These are phyloP conservation scores for Achlya flavicornis DNA, from an alignment of 2,888 invertebrate genomes.

Conservation along the genomic window DNA sequence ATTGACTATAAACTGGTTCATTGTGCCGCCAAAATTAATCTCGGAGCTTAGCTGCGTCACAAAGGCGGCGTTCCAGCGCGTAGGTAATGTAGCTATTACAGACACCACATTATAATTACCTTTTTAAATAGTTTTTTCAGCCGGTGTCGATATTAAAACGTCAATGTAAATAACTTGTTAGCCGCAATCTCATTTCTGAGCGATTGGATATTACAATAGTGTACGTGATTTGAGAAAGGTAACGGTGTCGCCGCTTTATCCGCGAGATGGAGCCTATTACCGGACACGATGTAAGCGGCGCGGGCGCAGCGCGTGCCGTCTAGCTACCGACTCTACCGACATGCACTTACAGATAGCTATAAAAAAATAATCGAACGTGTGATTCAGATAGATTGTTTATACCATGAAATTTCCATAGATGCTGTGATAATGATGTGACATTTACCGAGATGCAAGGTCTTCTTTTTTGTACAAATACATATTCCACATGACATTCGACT, in stretches of 20 bases:
- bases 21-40: conserved; percentile 82
- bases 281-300: conserved; percentile 27
- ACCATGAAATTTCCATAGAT: not conserved
- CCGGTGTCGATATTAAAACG: conserved; percentile 81
- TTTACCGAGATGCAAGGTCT: not conserved
- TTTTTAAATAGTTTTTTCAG: conserved; percentile 83
- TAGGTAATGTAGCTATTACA: conserved; percentile 79
- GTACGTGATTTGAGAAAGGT: conserved; percentile 84
- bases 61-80: conserved; percentile 74
- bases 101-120: conserved; percentile 80
- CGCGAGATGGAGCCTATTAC: conserved; percentile 78
- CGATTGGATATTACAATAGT: conserved; percentile 84
- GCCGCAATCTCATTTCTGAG: conserved; percentile 84
- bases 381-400: conserved; percentile 17
- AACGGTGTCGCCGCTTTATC: conserved; percentile 83
- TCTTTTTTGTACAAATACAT: not conserved
- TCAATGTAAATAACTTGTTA: conserved; percentile 85
- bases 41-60: conserved; percentile 79
- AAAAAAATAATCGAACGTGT: conserved; percentile 53
- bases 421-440: not conserved
- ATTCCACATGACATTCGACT: conserved; percentile 1
- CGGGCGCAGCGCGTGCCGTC: conserved; percentile 59
- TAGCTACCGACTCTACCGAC: conserved; percentile 22
- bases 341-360: conserved; percentile 49
- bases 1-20: conserved; percentile 76